A percentile compares a stretch with the other conserved stretches of the same genome.
phyloP scores from a whole-genome alignment of 1,140 invertebrate species.

The Helicorthomorpha holstii region DNA sequence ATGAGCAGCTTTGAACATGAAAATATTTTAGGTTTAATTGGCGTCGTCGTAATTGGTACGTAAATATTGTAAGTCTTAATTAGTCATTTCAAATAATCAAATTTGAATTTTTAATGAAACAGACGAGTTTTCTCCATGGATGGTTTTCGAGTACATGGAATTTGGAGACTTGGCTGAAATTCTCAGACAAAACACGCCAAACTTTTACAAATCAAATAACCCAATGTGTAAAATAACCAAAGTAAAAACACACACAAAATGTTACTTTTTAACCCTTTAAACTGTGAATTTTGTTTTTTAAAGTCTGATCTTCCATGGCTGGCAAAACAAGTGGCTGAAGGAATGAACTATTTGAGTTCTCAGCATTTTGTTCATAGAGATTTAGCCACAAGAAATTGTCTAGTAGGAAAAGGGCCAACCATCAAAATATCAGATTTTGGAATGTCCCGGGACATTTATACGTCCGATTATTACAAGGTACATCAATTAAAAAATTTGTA shows the following conservation, averaged over 20 bases:
- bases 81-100: too few relatives aligned
- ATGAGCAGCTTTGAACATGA: conserved; percentile 74
- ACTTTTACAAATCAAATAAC: background rate
- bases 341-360: conserved; percentile 71
- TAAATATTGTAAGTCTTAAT: too few relatives aligned
- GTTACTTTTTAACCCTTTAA: too few relatives aligned
- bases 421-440: conserved; percentile 88
- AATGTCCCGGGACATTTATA: conserved; percentile 76
- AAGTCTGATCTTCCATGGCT: conserved; percentile 39
- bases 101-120: too few relatives aligned
- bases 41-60: conserved; percentile 54
- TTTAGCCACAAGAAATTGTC: conserved; percentile 74
- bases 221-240: conserved; percentile 2
- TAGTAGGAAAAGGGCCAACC: conserved; percentile 55
- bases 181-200: conserved; percentile 40
- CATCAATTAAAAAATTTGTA: conserved; percentile 16
- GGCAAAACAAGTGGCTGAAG: conserved; percentile 55
- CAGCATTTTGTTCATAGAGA: conserved; percentile 84
- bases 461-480: conserved; percentile 82
- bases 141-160: conserved; percentile 87
- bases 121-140: too few relatives aligned
- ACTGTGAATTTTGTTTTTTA: background rate
- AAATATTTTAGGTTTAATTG: conserved; percentile 69
- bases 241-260: too few relatives aligned
- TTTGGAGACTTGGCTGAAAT: conserved; percentile 72